Conservation (phyloP, 37 sponge, comb jelly and placozoan genomes). For the Lycopodina hypogea region DNA sequence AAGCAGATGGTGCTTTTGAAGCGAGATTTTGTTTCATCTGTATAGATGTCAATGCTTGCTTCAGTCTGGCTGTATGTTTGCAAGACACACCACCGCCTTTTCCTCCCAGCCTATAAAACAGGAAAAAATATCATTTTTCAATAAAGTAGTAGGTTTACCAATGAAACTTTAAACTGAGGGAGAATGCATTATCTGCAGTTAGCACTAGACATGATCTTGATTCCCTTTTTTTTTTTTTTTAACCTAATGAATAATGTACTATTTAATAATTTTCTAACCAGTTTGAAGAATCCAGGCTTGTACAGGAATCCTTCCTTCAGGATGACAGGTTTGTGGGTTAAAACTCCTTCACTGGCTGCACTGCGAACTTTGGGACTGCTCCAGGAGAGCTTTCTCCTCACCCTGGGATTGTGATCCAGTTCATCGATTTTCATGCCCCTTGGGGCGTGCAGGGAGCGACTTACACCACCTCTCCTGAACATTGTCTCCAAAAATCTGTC, state of each 20-base stretch:
- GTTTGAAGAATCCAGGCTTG: slow-evolving; percentile 63
- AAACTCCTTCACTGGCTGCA: slow-evolving; percentile 31
- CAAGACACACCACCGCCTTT: slow-evolving; percentile 62
- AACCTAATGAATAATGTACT: not conserved
- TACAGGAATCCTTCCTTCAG: slow-evolving; percentile 64
- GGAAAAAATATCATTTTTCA: not conserved
- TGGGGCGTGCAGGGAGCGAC: slow-evolving; percentile 45
- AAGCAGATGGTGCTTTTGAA: slow-evolving; percentile 61
- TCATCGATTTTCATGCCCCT: slow-evolving; percentile 28
- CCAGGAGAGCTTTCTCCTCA: slow-evolving; percentile 43
- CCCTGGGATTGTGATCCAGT: not conserved
- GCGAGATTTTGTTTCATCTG: slow-evolving; percentile 56
- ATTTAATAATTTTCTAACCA: slow-evolving; percentile 30
- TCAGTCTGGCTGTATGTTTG: slow-evolving; percentile 36
- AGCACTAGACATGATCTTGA: not conserved
- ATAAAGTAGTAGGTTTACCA: not conserved
- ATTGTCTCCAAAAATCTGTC: not conserved
- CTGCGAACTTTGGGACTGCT: slow-evolving; percentile 36
- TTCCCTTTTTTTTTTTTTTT: too few species aligned
- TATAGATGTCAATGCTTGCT: slow-evolving; percentile 63
- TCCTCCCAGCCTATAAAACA: slow-evolving; percentile 42
- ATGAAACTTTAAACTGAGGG: not conserved
- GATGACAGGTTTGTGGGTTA: slow-evolving; percentile 32
- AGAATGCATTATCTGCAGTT: not conserved
- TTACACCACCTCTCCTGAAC: slow-evolving; percentile 41